phyloP scores from a whole-genome alignment of 2,113 vertebrate species.

The Cisticola juncidis region DNA sequence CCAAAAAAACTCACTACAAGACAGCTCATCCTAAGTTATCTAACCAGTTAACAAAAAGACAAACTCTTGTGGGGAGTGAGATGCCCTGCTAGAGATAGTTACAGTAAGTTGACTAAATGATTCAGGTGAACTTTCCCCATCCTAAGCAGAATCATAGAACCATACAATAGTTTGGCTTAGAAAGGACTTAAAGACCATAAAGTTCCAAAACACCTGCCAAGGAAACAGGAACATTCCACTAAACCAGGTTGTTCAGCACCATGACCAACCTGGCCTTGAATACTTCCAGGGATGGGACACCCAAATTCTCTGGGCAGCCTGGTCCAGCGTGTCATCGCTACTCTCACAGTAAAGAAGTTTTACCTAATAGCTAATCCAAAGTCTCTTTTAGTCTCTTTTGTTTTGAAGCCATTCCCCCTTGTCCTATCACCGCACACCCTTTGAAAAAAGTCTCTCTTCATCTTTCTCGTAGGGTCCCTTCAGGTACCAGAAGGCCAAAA shows the following conservation, averaged over 20 bases:
- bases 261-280: accelerated
- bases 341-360: not conserved
- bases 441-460: not conserved
- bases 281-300: not conserved
- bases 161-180: not conserved
- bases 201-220: not conserved
- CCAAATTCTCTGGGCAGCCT: not conserved
- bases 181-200: not conserved
- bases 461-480: not conserved
- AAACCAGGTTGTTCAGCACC: not conserved
- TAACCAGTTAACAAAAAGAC: not conserved
- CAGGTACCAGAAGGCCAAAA: not conserved
- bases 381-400: not conserved
- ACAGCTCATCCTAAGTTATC: not conserved
- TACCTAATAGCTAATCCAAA: not conserved
- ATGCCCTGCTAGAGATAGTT: not conserved
- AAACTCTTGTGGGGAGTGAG: not conserved
- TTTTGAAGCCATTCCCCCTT: not conserved
- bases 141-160: not conserved
- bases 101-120: not conserved
- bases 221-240: not conserved
- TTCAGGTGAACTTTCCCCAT: not conserved
- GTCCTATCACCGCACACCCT: accelerated
- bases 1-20: no score
- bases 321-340: not conserved